phyloP scores from a whole-genome alignment of 2,797 vertebrate species.

The Artibeus jamaicensis region DNA sequence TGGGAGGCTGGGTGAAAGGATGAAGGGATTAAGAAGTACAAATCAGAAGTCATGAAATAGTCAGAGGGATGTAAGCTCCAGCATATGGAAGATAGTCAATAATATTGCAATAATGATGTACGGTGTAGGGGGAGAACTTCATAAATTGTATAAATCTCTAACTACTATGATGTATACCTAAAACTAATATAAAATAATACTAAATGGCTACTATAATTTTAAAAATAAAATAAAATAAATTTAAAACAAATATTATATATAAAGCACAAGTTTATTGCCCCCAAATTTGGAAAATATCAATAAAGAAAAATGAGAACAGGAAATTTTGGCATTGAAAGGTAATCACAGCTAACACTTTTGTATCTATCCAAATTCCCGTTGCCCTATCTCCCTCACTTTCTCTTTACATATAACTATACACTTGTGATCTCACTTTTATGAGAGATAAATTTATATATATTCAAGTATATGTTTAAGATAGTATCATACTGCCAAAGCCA shows the following conservation, averaged over 20 bases:
- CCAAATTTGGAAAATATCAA: slow-evolving; percentile 32
- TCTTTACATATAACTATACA: not conserved
- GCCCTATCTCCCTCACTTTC: not conserved
- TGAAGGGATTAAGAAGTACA: not conserved
- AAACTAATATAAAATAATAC: not conserved
- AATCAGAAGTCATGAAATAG: not conserved
- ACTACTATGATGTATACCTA: not conserved
- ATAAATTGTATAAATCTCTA: not conserved
- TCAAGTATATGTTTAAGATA: not conserved
- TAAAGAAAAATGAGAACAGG: not conserved
- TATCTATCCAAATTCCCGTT: not conserved
- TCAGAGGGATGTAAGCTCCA: not conserved
- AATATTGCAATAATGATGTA: not conserved
- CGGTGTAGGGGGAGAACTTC: not conserved
- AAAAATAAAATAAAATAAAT: not conserved
- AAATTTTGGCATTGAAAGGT: not conserved
- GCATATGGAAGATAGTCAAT: not conserved
- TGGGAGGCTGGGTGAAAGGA: not conserved
- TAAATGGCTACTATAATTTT: not conserved
- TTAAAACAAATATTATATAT: not conserved
- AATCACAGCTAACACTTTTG: not conserved
- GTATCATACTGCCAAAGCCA: not conserved
- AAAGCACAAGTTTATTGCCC: not conserved
- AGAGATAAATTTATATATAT: not conserved
- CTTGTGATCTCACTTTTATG: not conserved